Evolutionary conservation across 2,888 invertebrate species (phyloP), one percentile per base, ranked within the genome.

Genomic region (Aspidiotus destructor): DNA sequence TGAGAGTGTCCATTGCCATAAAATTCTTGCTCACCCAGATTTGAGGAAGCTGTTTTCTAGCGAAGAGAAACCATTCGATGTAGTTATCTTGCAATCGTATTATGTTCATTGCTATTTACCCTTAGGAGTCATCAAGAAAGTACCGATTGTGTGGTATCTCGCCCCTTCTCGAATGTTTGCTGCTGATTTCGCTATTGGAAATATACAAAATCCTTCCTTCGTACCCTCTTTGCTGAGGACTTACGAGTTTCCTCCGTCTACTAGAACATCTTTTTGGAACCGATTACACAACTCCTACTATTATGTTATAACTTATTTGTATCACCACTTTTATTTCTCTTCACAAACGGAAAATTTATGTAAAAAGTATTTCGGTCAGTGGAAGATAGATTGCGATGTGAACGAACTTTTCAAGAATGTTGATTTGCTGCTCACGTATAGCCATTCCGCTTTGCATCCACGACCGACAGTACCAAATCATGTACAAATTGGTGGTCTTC

Each of bases 101-200:
- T n/a, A 48, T 48, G 48, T 48, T n/a, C 48, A 48, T n/a, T 48
- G 48, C n/a, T 48, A 48, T n/a, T n/a, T 48, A 48, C 48, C 48
- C 10, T 13, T 48, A 11, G 48, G 11, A 13, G 48, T n/a, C 2
- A 48, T 13, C 10, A 11, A 48, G 2, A 48, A 48, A 13, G 48
- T n/a, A 6, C 48, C 48, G 2, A n/a, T 48, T n/a, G 48, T 48
- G 10, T 48, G 48, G 48, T 48, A 13, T 48, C 48, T 48, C 11
- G 48, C 48, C 10, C 48, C 48, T n/a, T 13, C 11, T 48, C 48
- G 48, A 48, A 48, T 48, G 48, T 48, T 48, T 48, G 48, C 10
- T 13, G 11, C 48, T 13, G 48, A 48, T n/a, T 48, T 48, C 11
- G 48, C n/a, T 13, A 48, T n/a, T 11, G 48, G 48, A n/a, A 48